phyloP scores from a whole-genome alignment of 2,113 vertebrate genomes.

The Dasyornis broadbenti region DNA sequence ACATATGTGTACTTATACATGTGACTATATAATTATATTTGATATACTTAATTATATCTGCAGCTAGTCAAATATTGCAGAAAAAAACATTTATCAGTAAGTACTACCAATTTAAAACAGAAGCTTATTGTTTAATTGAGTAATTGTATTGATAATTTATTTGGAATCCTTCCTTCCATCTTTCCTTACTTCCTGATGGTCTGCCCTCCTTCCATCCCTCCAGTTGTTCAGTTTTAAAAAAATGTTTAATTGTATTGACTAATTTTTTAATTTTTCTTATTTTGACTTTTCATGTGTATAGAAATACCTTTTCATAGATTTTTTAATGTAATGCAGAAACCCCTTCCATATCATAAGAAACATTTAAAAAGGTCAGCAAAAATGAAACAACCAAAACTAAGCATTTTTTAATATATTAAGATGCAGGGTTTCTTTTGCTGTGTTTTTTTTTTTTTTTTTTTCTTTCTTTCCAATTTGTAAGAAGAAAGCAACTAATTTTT shows the following conservation, averaged over 20 bases:
- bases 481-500: background rate
- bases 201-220: background rate
- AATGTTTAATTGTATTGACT: background rate
- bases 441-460: background rate
- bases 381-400: background rate
- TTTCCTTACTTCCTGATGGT: background rate
- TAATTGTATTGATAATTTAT: background rate
- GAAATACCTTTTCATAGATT: background rate
- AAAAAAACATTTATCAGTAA: background rate
- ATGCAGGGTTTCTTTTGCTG: background rate
- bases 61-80: background rate
- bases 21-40: background rate
- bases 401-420: background rate
- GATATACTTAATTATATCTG: background rate
- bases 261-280: background rate
- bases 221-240: background rate
- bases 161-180: background rate
- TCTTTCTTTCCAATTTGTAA: background rate
- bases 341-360: background rate
- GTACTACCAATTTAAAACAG: background rate
- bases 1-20: background rate
- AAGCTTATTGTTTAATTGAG: background rate
- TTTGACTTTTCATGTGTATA: background rate
- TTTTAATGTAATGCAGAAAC: background rate
- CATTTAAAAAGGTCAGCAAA: background rate